Evolutionary conservation across 2,113 vertebrate species (phyloP).

Genomic region (Ploceus nigricollis): DNA sequence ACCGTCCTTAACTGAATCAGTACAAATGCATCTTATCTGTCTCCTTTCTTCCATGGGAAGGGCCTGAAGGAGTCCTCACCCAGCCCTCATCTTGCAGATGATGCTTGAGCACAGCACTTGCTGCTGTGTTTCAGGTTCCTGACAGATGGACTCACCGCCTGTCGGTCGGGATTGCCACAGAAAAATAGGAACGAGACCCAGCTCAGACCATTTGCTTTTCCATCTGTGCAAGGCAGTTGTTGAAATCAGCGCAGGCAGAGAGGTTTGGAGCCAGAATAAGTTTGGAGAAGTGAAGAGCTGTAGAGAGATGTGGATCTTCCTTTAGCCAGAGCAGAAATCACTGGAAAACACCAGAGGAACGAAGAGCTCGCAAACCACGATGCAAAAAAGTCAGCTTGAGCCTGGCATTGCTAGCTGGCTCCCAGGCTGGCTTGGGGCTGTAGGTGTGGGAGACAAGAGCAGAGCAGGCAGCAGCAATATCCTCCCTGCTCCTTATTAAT

Average conservation of each 20-base stretch:
- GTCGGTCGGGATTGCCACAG: neutral
- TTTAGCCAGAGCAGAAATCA: neutral
- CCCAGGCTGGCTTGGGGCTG: neutral
- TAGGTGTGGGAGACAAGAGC: neutral
- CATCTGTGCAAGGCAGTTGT: slow-evolving; percentile 12
- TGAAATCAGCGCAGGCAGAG: neutral
- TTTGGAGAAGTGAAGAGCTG: neutral
- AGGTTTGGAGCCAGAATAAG: neutral
- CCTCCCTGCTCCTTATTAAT: neutral
- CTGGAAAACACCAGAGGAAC: neutral
- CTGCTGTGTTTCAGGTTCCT: neutral
- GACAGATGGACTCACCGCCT: slow-evolving; percentile 42
- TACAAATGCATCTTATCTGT: neutral
- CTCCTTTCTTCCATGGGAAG: neutral
- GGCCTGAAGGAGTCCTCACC: neutral
- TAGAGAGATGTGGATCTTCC: neutral
- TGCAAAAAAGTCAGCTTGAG: neutral
- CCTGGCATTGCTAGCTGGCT: neutral
- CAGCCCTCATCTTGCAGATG: neutral
- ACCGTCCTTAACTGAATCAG: neutral
- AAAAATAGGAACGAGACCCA: neutral
- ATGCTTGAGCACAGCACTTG: neutral
- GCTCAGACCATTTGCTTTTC: slow-evolving; percentile 34
- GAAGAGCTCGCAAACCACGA: accelerated
- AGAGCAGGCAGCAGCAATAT: neutral